Percentiles rank a stretch among this genome's conserved stretches.
phyloP scores from a whole-genome alignment of 1,140 invertebrate species.

The Pentalonia nigronervosa region DNA sequence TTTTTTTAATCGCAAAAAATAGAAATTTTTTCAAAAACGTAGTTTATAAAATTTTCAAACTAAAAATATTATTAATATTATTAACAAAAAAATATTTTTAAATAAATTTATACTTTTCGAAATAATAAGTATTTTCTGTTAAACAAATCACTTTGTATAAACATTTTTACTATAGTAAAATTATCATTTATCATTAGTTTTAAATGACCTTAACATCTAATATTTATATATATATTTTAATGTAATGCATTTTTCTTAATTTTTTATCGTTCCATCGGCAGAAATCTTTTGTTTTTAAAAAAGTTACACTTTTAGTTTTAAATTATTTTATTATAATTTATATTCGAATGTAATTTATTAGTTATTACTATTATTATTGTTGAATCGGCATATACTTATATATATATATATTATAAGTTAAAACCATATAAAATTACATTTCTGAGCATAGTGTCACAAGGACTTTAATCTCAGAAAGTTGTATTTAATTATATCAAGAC shows the following conservation, averaged over 20 bases:
- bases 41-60: too few species aligned
- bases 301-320: not conserved
- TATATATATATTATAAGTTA: too few species aligned
- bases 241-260: not conserved
- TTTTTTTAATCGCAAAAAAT: not conserved
- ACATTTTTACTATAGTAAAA: not conserved
- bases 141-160: not conserved
- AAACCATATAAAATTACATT: not conserved
- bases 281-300: not conserved
- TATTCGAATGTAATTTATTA: not conserved
- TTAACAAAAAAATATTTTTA: not conserved
- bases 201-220: not conserved
- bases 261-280: not conserved
- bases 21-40: not conserved
- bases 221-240: not conserved
- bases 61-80: too few species aligned
- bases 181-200: not conserved
- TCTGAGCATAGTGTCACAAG: not conserved
- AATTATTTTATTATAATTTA: not conserved
- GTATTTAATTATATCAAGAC: too few species aligned
- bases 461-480: not conserved
- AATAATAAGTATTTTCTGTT: not conserved
- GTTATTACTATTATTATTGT: not conserved
- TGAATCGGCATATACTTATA: too few species aligned
- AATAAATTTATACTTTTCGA: not conserved